Base-by-base conservation (phyloP, 1,140 invertebrate species). In the Hycleus cichorii region DNA sequence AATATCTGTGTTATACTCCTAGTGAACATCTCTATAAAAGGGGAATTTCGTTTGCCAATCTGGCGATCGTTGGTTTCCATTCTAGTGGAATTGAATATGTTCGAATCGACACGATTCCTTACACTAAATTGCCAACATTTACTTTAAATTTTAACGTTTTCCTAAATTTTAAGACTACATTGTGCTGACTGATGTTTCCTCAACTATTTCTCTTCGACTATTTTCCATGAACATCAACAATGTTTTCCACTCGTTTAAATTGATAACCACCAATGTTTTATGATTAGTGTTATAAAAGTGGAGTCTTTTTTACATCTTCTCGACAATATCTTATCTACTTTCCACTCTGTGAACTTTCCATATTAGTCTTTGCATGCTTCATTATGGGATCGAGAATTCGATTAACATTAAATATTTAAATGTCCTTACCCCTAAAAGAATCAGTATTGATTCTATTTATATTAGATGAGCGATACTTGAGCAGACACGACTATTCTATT, bases 151-250 rank as follows among this genome's bases (percentile, higher is more conserved):
- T 67, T 65, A 18, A 60, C 64, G 64, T 63, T 62, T 60, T 65
- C 2, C 7, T 18, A 18, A 32, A 32, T 7, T 5, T 32, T 32
- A 60, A 45, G 49, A 57, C 59, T 61, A 67, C 59, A 64, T 65
- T 32, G 49, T 62, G 58, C 64, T 68, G 68, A 67, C 59, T 67
- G 66, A 68, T 68, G 66, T 67, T 32, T 70, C 63, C 63, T 54
- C 43, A 48, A 26, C 51, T 57, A 26, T 53, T 53, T 55, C 58
- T 54, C 52, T 54, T 5, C 32, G 7, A 3, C 32, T 2, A 32
- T 32, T 5, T 7, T 7, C 7, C 32, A 32, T 3, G 18, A 18
- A 1, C 18, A 18, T 12, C 12, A 12, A 12, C 56, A 46, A 58
- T 58, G 50, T 62, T 52, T 62, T 59, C 59, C 63, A 47, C 56